phyloP scores from a whole-genome alignment of 2,797 vertebrate genomes.

The Melanotaenia maccullochi region DNA sequence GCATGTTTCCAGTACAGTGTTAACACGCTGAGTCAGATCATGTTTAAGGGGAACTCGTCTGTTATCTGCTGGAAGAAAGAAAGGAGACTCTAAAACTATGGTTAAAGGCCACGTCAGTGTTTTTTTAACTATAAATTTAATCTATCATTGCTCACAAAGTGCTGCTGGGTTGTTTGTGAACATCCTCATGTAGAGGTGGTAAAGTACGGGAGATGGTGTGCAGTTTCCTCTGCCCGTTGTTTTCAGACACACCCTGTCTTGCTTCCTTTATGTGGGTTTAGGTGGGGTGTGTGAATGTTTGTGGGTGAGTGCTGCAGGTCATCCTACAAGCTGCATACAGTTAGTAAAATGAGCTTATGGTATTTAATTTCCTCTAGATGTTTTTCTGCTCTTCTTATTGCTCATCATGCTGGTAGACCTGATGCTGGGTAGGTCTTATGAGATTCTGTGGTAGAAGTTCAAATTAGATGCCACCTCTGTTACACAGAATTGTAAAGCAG shows the following conservation, averaged over 20 bases:
- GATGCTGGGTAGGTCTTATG: background rate
- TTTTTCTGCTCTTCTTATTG: background rate
- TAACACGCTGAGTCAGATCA: background rate
- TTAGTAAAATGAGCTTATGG: conserved; percentile 1
- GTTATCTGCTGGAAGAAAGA: background rate
- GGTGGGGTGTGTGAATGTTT: conserved; percentile 18
- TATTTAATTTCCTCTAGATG: background rate
- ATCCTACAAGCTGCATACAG: conserved; percentile 19
- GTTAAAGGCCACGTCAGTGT: background rate
- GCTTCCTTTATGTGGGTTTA: conserved; percentile 59
- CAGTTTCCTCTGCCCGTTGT: conserved; percentile 69
- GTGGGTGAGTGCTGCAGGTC: conserved; percentile 15
- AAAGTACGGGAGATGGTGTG: conserved; percentile 63
- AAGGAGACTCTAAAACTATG: background rate
- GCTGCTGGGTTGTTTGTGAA: conserved; percentile 31
- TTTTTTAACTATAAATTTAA: background rate
- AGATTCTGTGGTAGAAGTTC: background rate
- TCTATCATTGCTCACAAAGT: conserved; percentile 4
- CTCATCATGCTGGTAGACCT: background rate
- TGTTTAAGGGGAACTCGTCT: background rate
- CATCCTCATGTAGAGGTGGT: conserved; percentile 45
- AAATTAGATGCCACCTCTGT: conserved; percentile 25
- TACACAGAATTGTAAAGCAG: conserved; percentile 49
- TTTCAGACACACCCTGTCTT: conserved; percentile 67
- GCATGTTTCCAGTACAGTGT: background rate